phyloP scores from a whole-genome alignment of 1,140 invertebrate species.

The Drosophila arizonae region DNA sequence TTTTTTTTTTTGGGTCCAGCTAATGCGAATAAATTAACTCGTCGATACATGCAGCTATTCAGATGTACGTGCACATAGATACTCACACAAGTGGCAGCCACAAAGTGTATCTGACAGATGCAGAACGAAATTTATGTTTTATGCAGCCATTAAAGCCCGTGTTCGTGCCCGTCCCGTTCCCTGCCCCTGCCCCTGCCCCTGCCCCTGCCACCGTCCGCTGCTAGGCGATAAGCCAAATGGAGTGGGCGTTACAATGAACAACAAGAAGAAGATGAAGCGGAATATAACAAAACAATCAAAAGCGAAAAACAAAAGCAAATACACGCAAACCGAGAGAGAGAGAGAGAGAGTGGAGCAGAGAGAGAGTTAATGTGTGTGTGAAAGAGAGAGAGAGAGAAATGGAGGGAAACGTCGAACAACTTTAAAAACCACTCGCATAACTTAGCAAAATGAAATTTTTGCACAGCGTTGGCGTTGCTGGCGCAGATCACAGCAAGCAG shows the following conservation, averaged over 20 bases:
- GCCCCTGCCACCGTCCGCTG: neutral
- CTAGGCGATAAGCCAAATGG: constrained; percentile 66
- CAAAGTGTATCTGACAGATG: constrained; percentile 72
- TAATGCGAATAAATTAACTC: constrained; percentile 58
- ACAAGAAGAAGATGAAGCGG: constrained; percentile 4
- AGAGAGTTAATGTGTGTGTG: no score
- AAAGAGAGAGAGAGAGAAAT: neutral
- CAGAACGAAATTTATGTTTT: constrained; percentile 74
- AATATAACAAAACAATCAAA: constrained; percentile 41
- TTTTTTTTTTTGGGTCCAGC: neutral
- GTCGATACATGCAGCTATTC: constrained; percentile 27
- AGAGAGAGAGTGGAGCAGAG: neutral
- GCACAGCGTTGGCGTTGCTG: constrained; percentile 67
- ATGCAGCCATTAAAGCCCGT: constrained; percentile 55
- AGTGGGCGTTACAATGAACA: constrained; percentile 60
- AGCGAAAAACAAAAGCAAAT: constrained; percentile 26
- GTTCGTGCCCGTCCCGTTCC: no score
- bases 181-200: constrained; percentile 3
- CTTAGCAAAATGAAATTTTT: constrained; percentile 27
- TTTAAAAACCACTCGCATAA: constrained; percentile 38
- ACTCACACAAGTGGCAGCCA: constrained; percentile 31
- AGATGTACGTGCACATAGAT: constrained; percentile 10
- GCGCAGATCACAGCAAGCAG: constrained; percentile 50
- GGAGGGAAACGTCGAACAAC: constrained; percentile 16
- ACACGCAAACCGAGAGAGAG: neutral